Percentiles rank a stretch among this genome's conserved stretches.
phyloP scores from a whole-genome alignment of 2,797 vertebrate genomes.

The Huso huso region DNA sequence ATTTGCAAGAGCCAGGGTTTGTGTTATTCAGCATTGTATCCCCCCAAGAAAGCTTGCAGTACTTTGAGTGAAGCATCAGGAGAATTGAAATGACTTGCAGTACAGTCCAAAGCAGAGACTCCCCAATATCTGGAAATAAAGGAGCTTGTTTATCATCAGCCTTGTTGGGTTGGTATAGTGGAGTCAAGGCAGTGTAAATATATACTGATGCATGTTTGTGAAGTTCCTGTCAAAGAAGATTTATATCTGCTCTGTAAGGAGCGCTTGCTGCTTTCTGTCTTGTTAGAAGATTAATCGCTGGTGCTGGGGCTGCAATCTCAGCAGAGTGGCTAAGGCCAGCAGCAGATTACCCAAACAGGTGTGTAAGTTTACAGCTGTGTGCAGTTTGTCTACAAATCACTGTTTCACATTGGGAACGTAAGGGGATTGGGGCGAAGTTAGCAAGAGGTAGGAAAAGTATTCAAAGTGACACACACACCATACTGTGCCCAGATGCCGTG shows the following conservation, averaged over 20 bases:
- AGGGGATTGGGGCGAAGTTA: slow-evolving; percentile 6
- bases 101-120: too few relatives aligned
- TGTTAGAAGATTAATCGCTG: slow-evolving; percentile 65
- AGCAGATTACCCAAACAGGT: slow-evolving; percentile 33
- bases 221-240: slow-evolving; percentile 40
- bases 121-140: not conserved
- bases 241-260: slow-evolving; percentile 45
- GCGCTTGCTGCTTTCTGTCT: slow-evolving; percentile 50
- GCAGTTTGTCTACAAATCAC: slow-evolving; percentile 23
- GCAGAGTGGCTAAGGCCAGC: slow-evolving; percentile 55
- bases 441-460: not conserved
- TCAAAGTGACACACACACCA: not conserved
- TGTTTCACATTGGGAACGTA: slow-evolving; percentile 26
- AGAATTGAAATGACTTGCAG: too few relatives aligned
- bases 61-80: too few relatives aligned
- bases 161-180: slow-evolving; percentile 25
- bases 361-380: slow-evolving; percentile 4
- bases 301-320: slow-evolving; percentile 23
- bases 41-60: too few relatives aligned
- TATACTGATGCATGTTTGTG: slow-evolving; percentile 5
- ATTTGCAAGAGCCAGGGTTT: too few relatives aligned
- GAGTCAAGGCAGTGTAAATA: slow-evolving; percentile 35
- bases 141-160: slow-evolving; percentile 38
- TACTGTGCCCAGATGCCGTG: not conserved
- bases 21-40: too few relatives aligned